Percentiles rank a stretch among this genome's conserved stretches.
phyloP scores from a whole-genome alignment of 92 coral and sea anemone species.

The Phymanthus crucifer region DNA sequence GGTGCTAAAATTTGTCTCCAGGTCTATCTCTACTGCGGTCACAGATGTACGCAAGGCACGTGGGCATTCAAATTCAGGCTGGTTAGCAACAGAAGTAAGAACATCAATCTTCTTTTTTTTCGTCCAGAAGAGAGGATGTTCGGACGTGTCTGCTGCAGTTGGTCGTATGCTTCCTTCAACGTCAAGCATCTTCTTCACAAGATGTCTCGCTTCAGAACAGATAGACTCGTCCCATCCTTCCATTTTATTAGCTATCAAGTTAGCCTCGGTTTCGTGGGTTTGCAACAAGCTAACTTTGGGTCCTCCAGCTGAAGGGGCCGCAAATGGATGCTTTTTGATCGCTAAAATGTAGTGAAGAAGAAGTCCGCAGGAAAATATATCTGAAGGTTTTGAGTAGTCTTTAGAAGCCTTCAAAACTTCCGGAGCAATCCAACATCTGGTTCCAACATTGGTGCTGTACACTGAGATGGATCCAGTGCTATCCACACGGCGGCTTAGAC shows the following conservation, averaged over 20 bases:
- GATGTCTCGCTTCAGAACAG: slow-evolving; percentile 28
- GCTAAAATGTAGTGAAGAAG: slow-evolving; percentile 22
- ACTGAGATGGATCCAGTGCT: slow-evolving; percentile 4
- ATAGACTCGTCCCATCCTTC: not conserved
- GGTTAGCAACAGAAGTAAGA: slow-evolving; percentile 60
- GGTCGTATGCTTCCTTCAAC: slow-evolving; percentile 23
- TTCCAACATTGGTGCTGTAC: slow-evolving; percentile 14
- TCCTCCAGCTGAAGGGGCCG: not conserved
- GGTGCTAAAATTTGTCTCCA: not conserved
- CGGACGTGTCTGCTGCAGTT: slow-evolving; percentile 30
- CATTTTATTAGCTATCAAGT: not conserved
- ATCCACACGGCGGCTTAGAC: slow-evolving; percentile 8
- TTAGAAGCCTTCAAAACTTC: not conserved
- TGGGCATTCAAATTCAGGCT: slow-evolving; percentile 48
- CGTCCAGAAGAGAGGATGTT: slow-evolving; percentile 64
- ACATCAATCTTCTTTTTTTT: slow-evolving; percentile 42
- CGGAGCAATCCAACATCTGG: slow-evolving; percentile 30
- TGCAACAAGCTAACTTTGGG: not conserved
- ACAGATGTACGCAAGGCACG: not conserved
- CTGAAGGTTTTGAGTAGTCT: slow-evolving; percentile 5
- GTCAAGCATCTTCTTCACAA: slow-evolving; percentile 16
- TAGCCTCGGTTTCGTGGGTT: not conserved
- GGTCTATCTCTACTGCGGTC: slow-evolving; percentile 12
- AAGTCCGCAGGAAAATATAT: slow-evolving; percentile 33
- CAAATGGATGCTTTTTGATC: slow-evolving; percentile 37